These are phyloP conservation scores for Eristalis tenax DNA, from an alignment of 2,888 invertebrate genomes.

Conservation along the genomic window DNA sequence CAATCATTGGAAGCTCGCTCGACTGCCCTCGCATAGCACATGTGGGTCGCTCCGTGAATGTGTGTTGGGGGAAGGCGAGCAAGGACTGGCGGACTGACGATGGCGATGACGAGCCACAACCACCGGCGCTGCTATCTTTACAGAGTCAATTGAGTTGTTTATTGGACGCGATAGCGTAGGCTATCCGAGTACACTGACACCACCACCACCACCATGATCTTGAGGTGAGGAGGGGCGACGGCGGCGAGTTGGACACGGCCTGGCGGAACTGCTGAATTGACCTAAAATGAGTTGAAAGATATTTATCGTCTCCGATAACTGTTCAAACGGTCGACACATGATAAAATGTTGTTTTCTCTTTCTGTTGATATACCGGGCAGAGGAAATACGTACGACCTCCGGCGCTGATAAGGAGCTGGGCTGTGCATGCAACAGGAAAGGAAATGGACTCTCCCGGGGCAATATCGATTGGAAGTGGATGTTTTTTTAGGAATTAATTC, in stretches of 20 bases:
- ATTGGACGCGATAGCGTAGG: neutral
- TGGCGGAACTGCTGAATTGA: neutral
- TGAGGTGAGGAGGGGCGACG: neutral
- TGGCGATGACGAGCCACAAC: neutral
- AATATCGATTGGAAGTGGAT: neutral
- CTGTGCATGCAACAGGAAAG: neutral
- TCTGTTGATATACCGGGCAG: neutral
- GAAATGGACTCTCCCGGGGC: neutral
- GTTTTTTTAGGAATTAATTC: neutral
- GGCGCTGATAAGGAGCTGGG: neutral
- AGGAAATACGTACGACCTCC: neutral
- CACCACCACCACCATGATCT: neutral
- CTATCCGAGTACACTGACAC: neutral
- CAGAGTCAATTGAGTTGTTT: neutral
- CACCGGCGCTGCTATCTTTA: neutral
- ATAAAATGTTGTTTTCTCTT: neutral
- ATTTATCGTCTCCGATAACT: neutral
- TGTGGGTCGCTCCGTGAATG: neutral
- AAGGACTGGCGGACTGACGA: neutral
- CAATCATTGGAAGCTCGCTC: constrained; percentile 2
- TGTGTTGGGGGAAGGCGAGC: neutral
- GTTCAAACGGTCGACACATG: neutral
- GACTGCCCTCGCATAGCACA: neutral
- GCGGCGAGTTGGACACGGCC: neutral
- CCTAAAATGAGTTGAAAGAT: neutral